These are phyloP conservation scores for Melanerpes aurifrons DNA, from an alignment of 2,113 vertebrate species.

Conservation along the genomic window DNA sequence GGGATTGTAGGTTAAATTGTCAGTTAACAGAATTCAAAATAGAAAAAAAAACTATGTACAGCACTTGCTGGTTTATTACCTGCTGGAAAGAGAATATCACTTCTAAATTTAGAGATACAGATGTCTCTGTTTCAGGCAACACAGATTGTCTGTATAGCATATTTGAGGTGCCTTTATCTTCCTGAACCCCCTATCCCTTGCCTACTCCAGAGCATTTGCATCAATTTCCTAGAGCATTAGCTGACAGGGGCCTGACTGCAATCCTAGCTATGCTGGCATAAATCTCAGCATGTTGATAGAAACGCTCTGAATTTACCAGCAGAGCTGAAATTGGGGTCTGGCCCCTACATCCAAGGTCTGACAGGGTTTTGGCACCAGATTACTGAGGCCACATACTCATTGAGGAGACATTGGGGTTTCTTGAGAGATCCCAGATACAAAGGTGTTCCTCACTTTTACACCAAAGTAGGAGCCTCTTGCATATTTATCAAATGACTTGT, in stretches of 20 bases:
- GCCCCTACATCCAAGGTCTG: neutral
- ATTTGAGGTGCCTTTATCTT: constrained; percentile 22
- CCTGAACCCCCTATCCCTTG: neutral
- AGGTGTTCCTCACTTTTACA: neutral
- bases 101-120: constrained; percentile 56
- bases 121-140: constrained; percentile 35
- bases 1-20: constrained; percentile 85
- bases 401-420: neutral
- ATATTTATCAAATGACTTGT: neutral
- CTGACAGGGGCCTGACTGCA: neutral
- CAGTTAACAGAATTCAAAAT: constrained; percentile 83
- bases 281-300: neutral
- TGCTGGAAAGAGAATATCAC: constrained; percentile 47
- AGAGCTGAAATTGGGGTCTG: neutral
- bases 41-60: constrained; percentile 72
- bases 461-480: neutral
- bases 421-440: neutral
- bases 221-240: neutral
- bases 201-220: neutral
- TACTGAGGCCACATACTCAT: neutral
- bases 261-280: neutral
- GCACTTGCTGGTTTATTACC: constrained; percentile 64
- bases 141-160: constrained; percentile 3
- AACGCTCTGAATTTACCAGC: neutral
- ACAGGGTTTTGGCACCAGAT: neutral